Base-by-base conservation (phyloP, 1,140 invertebrate species). In the Pachyrhynchus sulphureomaculatus region DNA sequence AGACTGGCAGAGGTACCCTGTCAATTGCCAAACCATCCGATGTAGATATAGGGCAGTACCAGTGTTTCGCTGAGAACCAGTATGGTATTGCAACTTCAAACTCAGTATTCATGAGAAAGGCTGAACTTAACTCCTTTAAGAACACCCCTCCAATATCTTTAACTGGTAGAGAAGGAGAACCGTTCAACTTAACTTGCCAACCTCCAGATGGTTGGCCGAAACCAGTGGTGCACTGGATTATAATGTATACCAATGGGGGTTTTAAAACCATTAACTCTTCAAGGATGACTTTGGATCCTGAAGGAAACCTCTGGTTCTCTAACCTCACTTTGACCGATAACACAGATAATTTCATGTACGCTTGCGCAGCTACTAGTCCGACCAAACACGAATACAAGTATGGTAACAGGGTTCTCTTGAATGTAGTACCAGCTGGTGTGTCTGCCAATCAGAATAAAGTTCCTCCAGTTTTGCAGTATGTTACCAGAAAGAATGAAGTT, bases 21-120 rank as follows among this genome's bases (percentile, higher is more conserved):
- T 90, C 96, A 4, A 91, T 98, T 52, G 89, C 91, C 32, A 84
- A 84, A 63, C 95, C 95, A 0, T 81, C 88, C 51, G 89, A 96
- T 68, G 95, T 96, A 72, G 96, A 98, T 78, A 81, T 96, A 23
- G 94, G 95, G 24, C 90, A 97, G 67, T 99, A 99, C 78, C 96
- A 99, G 75, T 99, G 97, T 79, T 95, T 96, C 76, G 96, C 96
- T 0, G 84, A 87, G 68, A 99, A 99, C 74, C 89, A 93, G 69
- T 94, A 93, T 83, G 97, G 97, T 39, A 91, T 84, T 2, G 93
- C 95, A 10, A 93, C 93, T 0, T 95, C 93, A 0, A 96, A 97
- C 76, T 93, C 92, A 0, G 93, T 98, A 8, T 95, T 94, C 71
- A 90, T 98, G 10, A 82, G 94, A n/a, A 95, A 96, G 78, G 92